phyloP scores from a whole-genome alignment of 2,797 vertebrate species.

The Chloroceryle inda region DNA sequence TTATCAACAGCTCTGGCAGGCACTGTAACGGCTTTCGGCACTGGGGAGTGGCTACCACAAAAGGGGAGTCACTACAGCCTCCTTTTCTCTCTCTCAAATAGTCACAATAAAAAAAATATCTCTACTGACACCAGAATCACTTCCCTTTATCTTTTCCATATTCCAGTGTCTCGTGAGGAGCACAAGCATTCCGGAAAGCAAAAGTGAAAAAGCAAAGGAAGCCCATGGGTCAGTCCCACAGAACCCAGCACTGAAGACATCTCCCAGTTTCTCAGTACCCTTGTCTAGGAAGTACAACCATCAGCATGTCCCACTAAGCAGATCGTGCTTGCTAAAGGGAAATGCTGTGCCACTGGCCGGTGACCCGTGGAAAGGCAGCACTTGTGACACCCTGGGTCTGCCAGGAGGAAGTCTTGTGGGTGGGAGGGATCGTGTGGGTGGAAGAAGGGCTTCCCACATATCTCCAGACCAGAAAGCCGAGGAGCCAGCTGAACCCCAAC shows the following conservation, averaged over 20 bases:
- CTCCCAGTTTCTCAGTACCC: neutral
- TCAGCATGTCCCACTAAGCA: neutral
- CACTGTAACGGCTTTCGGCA: fast-evolving
- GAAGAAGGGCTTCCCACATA: fast-evolving
- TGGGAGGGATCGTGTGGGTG: neutral
- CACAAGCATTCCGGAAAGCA: neutral
- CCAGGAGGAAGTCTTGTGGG: neutral
- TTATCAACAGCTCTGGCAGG: neutral
- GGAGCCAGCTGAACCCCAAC: neutral
- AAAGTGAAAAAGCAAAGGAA: neutral
- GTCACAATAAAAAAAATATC: neutral
- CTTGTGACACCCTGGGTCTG: neutral
- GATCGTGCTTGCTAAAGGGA: neutral
- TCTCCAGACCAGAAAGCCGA: fast-evolving
- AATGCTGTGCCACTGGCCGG: neutral
- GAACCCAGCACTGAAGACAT: neutral
- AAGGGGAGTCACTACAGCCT: neutral
- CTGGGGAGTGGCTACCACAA: neutral
- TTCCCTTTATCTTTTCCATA: neutral
- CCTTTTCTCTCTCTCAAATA: neutral
- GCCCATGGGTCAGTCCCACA: fast-evolving
- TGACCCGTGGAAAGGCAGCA: neutral
- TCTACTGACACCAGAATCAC: neutral
- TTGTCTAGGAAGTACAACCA: neutral
- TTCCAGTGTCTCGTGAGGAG: neutral